A percentile compares a stretch with the other conserved stretches of the same genome.
Evolutionary conservation across 1,140 invertebrate species (phyloP).

Genomic region (Scaptomyza graminum): DNA sequence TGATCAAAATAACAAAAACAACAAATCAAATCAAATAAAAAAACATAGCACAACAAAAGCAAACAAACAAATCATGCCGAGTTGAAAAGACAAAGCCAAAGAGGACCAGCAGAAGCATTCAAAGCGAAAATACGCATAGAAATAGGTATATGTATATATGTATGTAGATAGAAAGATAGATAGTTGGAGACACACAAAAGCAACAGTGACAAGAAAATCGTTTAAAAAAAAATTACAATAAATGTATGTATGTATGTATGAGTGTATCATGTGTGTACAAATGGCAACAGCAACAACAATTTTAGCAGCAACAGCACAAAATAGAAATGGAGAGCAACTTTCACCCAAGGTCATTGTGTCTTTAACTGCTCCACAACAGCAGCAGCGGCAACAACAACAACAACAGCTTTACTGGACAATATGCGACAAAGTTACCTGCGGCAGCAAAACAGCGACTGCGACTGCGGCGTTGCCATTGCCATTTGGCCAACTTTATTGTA

Average conservation of each 20-base stretch:
- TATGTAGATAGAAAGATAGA: conserved; percentile 9
- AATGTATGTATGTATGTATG: conserved; percentile 7
- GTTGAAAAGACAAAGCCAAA: conserved; percentile 41
- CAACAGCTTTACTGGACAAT: conserved; percentile 37
- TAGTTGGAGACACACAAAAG: conserved; percentile 11
- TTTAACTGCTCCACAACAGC: conserved; percentile 71
- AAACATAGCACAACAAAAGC: conserved; percentile 11
- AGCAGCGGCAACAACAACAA: conserved; percentile 16
- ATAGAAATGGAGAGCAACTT: conserved; percentile 83
- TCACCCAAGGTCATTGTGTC: conserved; percentile 83
- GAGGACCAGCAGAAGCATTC: conserved; percentile 36
- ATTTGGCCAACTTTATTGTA: conserved; percentile 40
- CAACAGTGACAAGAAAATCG: conserved; percentile 58
- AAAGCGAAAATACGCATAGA: conserved; percentile 39
- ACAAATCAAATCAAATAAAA: conserved; percentile 44
- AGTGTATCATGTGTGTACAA: conserved; percentile 25
- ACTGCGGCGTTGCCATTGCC: conserved; percentile 19
- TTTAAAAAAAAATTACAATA: conserved; percentile 68
- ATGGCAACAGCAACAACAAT: conserved; percentile 41
- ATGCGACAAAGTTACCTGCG: conserved; percentile 44
- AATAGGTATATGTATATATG: not conserved
- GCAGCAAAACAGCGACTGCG: conserved; percentile 33
- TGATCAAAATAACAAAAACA: conserved; percentile 66
- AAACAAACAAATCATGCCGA: conserved; percentile 51
- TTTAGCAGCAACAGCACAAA: conserved; percentile 55